These are phyloP conservation scores for Dendrocincla tyrannina DNA, from an alignment of 2,797 vertebrate species.

Conservation along the genomic window DNA sequence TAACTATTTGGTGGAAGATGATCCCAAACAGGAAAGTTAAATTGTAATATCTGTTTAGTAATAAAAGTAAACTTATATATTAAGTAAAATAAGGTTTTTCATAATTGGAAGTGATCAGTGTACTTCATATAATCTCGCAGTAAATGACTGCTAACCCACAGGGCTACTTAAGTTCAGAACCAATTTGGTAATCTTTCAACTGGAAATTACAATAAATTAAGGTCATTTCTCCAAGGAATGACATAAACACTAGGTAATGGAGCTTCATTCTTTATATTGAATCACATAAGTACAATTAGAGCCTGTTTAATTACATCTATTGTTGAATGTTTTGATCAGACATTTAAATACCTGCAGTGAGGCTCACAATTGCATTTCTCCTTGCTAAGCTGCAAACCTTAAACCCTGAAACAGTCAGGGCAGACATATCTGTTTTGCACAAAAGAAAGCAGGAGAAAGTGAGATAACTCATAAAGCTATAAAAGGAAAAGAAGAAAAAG, in stretches of 20 bases:
- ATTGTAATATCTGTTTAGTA: neutral
- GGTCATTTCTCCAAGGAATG: slow-evolving; percentile 42
- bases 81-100: neutral
- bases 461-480: neutral
- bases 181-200: slow-evolving; percentile 45
- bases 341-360: neutral
- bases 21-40: neutral
- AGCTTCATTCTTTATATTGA: neutral
- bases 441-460: neutral
- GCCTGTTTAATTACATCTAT: slow-evolving; percentile 25
- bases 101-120: slow-evolving; percentile 25
- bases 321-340: neutral
- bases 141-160: neutral
- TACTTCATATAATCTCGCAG: neutral
- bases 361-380: neutral
- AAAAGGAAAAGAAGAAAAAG: neutral
- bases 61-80: neutral
- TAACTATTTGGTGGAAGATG: neutral
- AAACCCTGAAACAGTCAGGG: neutral
- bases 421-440: neutral
- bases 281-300: slow-evolving; percentile 27
- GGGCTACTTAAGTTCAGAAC: slow-evolving; percentile 26
- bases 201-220: slow-evolving; percentile 53
- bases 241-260: slow-evolving; percentile 38
- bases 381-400: neutral